Base-by-base conservation (phyloP, 30 jellyfish, hydroid and myxozoan genomes). In the Clytia hemisphaerica region DNA sequence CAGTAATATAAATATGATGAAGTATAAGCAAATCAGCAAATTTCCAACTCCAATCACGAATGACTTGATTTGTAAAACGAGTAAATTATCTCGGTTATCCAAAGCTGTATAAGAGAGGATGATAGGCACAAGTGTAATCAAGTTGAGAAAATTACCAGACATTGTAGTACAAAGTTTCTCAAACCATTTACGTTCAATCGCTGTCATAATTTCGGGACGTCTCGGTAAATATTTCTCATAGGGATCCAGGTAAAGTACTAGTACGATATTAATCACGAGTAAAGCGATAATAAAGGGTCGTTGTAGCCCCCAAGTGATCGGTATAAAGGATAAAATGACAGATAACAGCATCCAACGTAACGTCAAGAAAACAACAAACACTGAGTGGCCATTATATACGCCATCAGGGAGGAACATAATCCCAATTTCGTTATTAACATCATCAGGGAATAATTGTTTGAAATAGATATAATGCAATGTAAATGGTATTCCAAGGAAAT, bases 281-380 rank as follows among this genome's bases (percentile, higher is more conserved):
- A 91, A 58, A 6, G 93, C 93, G 53, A 91, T 64, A 21, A 80
- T 60, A 4, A 82, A 45, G 6, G 95, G 94, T 27, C 95, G 66
- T 38, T 82, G 95, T 42, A 91, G 59, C 10, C 95, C 96, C 99
- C 99, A 92, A 5, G 93, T 87, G 40, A 67, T 33, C 4, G 99
- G 95, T 2, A 79, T 79, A 55, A 92, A 79, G 27, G 95, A 82
- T n/a, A 92, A 58, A 5, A 92, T 77, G 4, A 92, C 77, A 5
- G 94, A 75, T 28, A 84, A 45, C 31, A 86, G 15, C 94, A 83
- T 92, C 96, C 99, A 84, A 32, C 99, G 83, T n/a, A 83, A 31
- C 21, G 95, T 82, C 31, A 92, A 38, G 62, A 92, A 92, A 3
- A 83, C 66, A 2, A 82, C 78, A 32, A 80, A 92, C 14, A 78